A percentile compares a stretch with the other conserved stretches of the same genome.
phyloP scores from a whole-genome alignment of 2,113 vertebrate genomes.

The Jaculus jaculus region DNA sequence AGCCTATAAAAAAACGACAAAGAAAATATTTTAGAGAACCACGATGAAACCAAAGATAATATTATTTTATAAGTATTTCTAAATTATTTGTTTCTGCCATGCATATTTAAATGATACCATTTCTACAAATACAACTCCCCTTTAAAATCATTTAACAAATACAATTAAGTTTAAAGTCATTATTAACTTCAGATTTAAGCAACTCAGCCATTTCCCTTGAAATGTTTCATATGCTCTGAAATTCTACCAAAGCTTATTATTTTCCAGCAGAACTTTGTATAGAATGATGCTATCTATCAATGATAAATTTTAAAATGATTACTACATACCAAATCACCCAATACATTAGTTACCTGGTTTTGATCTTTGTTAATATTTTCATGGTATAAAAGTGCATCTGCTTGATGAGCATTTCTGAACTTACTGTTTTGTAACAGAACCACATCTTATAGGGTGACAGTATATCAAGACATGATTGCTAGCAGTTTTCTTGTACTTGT shows the following conservation, averaged over 20 bases:
- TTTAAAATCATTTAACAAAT: constrained; percentile 46
- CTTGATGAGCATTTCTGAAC: constrained; percentile 43
- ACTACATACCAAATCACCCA: background rate
- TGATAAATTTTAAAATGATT: background rate
- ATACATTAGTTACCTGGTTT: background rate
- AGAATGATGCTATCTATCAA: constrained; percentile 4
- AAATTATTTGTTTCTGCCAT: constrained; percentile 19
- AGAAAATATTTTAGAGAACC: constrained; percentile 16
- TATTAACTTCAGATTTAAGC: constrained; percentile 38
- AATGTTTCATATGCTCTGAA: constrained; percentile 51
- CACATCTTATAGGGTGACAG: background rate
- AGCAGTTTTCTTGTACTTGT: constrained; percentile 20
- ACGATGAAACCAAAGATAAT: constrained; percentile 27
- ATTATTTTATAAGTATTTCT: constrained; percentile 4
- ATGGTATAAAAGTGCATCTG: background rate
- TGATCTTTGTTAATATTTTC: constrained; percentile 17
- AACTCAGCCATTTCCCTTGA: background rate
- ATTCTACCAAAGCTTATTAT: constrained; percentile 4
- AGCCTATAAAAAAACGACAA: background rate
- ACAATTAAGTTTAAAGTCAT: constrained; percentile 6
- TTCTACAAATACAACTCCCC: background rate
- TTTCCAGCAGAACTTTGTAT: constrained; percentile 16
- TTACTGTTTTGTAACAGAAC: background rate
- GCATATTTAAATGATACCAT: constrained; percentile 18
- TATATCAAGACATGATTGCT: constrained; percentile 24